Conservation (phyloP, 2,797 vertebrate genomes). For the Muscicapa comitata region DNA sequence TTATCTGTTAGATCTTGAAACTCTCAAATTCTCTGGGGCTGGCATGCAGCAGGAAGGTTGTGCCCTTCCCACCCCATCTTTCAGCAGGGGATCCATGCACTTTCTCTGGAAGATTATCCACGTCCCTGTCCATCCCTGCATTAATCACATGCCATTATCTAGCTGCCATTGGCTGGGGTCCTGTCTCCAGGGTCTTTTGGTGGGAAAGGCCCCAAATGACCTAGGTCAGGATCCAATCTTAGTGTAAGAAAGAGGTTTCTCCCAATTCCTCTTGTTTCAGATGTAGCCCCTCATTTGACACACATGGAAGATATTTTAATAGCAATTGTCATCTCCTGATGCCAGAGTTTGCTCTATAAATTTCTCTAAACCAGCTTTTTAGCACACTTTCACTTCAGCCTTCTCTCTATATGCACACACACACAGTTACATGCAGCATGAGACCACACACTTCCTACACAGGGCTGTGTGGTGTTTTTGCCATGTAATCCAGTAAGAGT, state of each 20-base stretch:
- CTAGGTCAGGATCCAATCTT: background rate
- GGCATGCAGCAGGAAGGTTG: background rate
- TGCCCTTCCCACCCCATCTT: background rate
- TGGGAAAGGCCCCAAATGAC: background rate
- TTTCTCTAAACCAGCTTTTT: background rate
- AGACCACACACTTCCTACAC: background rate
- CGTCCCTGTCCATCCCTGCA: fast-evolving
- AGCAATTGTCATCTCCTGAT: background rate
- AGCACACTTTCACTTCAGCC: background rate
- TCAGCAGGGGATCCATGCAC: background rate
- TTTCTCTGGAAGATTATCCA: background rate
- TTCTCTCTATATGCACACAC: background rate
- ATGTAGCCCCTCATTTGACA: background rate
- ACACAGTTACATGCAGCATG: fast-evolving
- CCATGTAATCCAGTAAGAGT: fast-evolving
- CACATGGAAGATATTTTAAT: background rate
- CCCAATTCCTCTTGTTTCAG: background rate
- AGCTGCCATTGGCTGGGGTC: background rate
- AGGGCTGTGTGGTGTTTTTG: fast-evolving
- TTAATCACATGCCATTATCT: background rate
- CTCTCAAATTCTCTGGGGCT: background rate
- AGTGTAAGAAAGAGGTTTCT: background rate
- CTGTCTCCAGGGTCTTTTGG: background rate
- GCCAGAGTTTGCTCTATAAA: background rate
- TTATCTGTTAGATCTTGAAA: background rate